Evolutionary conservation across 2,113 vertebrate genomes (phyloP).

Genomic region (Calcarius ornatus): DNA sequence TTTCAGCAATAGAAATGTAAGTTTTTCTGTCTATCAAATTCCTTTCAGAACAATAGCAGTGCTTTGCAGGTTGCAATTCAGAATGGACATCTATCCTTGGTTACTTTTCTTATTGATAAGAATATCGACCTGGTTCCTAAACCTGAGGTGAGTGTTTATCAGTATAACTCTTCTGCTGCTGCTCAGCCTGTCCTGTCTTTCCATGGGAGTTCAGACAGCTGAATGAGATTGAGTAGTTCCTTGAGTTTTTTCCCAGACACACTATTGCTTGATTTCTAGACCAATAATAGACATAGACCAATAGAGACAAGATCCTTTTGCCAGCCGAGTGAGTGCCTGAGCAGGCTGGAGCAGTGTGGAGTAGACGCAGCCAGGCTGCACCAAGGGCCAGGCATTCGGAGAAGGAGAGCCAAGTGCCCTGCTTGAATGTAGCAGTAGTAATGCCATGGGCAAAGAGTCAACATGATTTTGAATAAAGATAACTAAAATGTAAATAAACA

Average conservation of each 20-base stretch:
- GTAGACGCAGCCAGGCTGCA: not conserved
- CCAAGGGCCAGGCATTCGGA: not conserved
- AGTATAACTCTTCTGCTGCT: not conserved
- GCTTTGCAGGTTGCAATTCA: constrained; percentile 77
- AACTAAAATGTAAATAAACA: not conserved
- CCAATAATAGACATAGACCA: too few species aligned
- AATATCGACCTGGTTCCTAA: constrained; percentile 69
- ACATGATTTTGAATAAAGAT: not conserved
- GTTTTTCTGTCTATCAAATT: not conserved
- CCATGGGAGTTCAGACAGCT: not conserved
- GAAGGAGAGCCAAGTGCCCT: not conserved
- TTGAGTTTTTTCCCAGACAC: not conserved
- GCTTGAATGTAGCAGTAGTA: not conserved
- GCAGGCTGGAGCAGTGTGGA: too few species aligned
- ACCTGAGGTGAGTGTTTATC: constrained; percentile 71
- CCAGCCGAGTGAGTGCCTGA: not conserved
- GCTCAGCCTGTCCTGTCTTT: not conserved
- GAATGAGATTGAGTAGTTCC: not conserved
- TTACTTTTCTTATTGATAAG: constrained; percentile 78
- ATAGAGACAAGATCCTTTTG: not conserved
- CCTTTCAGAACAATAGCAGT: constrained; percentile 70
- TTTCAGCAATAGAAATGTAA: not conserved
- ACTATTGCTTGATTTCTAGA: fast-evolving
- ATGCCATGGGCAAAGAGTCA: not conserved
- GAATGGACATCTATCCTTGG: constrained; percentile 76